Evolutionary conservation across 2,888 invertebrate genomes (phyloP), one percentile per base, ranked within the genome.

Genomic region (Choristoneura rosaceana): DNA sequence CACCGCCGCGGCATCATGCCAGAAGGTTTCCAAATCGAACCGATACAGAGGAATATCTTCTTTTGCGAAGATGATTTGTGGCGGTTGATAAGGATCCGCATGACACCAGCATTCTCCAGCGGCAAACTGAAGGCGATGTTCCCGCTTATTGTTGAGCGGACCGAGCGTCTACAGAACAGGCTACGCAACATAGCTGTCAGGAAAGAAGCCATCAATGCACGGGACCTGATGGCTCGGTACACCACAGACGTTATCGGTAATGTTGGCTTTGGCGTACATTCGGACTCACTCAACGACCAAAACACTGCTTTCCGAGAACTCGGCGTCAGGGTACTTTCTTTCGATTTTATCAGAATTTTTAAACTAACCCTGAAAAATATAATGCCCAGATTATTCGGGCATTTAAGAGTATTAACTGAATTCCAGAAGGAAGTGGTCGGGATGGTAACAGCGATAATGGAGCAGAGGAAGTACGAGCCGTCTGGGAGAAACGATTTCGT

Each of bases 51-150:
- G 0, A 89, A 89, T 71, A 69, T 89, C 61, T 89, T 90, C 65
- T 84, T 86, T 59, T 87, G 86, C 14, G 90, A 88, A 69, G 89
- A 89, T 0, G 89, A 90, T 75, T 66, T 86, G 47, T 91, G 91
- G 91, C 83, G 84, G 52, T 76, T 89, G 75, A 77, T 90, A 69
- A 82, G 91, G 8, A 86, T 88, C 78, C 84, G 89, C 67, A 84
- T 90, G 80, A 90, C 90, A 25, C 87, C 89, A 1, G 87, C 90
- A 0, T 90, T 90, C 77, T 85, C 88, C 4, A 86, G 84, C 62
- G 87, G 88, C 34, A 90, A 89, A 79, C 81, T 89, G 58, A 83
- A 83, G 55, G 87, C 86, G 25, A 91, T 91, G 90, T 90, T 90
- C 74, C 89, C 87, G 12, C 80, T 90, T 69, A 82, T 90, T 17